phyloP scores from a whole-genome alignment of 2,113 vertebrate genomes.

The Columba livia region DNA sequence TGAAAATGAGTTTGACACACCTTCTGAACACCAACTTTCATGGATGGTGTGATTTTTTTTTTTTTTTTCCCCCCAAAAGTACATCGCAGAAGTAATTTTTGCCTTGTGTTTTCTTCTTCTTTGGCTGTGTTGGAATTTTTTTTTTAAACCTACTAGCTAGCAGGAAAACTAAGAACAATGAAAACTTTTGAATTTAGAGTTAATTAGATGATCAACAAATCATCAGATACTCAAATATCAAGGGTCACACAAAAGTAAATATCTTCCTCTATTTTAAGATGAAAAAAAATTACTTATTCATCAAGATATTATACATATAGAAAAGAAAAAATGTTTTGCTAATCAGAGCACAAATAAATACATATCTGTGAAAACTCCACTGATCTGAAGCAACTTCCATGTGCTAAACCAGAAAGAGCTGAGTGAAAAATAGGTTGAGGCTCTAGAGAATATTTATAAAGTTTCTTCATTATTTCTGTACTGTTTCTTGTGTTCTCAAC shows the following conservation, averaged over 20 bases:
- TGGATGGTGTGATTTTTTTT: not conserved
- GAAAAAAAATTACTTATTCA: not conserved
- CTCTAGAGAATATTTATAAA: not conserved
- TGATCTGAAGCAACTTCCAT: not conserved
- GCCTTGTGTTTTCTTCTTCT: not conserved
- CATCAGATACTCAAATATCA: not conserved
- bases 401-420: not conserved
- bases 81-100: not conserved
- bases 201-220: not conserved
- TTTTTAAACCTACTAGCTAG: not conserved
- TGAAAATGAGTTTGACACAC: too few species aligned
- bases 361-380: not conserved
- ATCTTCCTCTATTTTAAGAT: not conserved
- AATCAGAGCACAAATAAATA: not conserved
- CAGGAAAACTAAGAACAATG: not conserved
- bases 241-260: not conserved
- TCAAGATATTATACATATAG: not conserved
- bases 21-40: not conserved
- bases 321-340: not conserved
- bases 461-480: not conserved
- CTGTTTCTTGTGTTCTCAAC: slow-evolving; percentile 1
- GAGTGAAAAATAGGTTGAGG: not conserved
- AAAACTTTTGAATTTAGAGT: not conserved
- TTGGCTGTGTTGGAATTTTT: not conserved
- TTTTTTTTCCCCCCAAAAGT: not conserved